Percentiles rank a stretch among this genome's conserved stretches.
These are phyloP conservation scores for Oophaga pumilio DNA, from an alignment of 2,113 vertebrate genomes.

Conservation along the genomic window DNA sequence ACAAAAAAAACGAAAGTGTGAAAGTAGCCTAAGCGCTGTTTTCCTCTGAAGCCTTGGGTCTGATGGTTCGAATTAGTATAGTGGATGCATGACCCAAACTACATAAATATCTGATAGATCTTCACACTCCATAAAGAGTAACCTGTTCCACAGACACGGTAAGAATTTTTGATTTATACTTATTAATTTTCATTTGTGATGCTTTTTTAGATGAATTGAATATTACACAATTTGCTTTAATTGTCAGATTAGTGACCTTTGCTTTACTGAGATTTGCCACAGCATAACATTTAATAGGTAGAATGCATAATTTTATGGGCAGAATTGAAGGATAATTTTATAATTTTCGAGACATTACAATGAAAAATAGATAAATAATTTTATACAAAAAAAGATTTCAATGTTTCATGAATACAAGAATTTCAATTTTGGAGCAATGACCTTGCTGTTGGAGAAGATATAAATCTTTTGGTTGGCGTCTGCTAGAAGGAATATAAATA, in stretches of 20 bases:
- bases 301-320: not conserved
- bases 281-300: too few species aligned
- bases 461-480: conserved; percentile 9
- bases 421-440: not conserved
- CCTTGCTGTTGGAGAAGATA: not conserved
- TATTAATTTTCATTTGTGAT: too few species aligned
- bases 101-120: too few species aligned
- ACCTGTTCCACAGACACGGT: too few species aligned
- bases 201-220: not conserved
- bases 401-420: not conserved
- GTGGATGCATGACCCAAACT: too few species aligned
- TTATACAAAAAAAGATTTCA: not conserved
- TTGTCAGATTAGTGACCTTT: not conserved
- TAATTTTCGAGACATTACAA: not conserved
- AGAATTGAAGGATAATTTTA: not conserved
- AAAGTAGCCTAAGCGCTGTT: too few species aligned
- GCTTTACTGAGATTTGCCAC: not conserved
- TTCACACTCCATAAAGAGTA: too few species aligned
- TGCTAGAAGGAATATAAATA: conserved; percentile 13
- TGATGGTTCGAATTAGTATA: too few species aligned
- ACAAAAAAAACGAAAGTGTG: too few species aligned
- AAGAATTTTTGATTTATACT: too few species aligned
- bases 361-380: not conserved
- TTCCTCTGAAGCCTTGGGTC: too few species aligned
- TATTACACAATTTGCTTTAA: not conserved